Conservation (phyloP, 1,140 invertebrate genomes). For the Rhagoletis pomonella region DNA sequence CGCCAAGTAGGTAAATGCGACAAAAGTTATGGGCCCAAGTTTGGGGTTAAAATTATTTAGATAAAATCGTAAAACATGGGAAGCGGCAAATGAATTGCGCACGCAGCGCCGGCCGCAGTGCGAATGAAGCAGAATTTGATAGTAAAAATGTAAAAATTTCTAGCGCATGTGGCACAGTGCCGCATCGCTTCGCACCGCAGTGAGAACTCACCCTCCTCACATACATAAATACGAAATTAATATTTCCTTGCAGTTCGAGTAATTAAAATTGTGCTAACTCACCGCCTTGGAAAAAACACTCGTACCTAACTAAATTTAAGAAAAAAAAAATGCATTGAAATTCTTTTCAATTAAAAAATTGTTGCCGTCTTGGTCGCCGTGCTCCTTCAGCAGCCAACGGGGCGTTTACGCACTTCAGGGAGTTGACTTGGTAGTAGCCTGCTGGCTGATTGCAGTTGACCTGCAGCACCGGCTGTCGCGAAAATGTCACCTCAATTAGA, state of each 20-base stretch:
- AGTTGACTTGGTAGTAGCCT: neutral
- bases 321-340: conserved; percentile 8
- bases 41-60: conserved; percentile 33
- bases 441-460: neutral
- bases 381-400: neutral
- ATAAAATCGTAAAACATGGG: neutral
- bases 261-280: conserved; percentile 25
- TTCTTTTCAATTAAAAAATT: conserved; percentile 10
- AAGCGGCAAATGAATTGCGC: neutral
- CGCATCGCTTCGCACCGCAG: neutral
- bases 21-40: neutral
- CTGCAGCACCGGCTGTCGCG: conserved; percentile 18
- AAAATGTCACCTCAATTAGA: conserved; percentile 52
- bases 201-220: neutral
- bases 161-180: neutral
- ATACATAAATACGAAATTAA: neutral
- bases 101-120: neutral
- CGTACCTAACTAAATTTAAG: neutral
- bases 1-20: neutral
- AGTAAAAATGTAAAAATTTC: conserved; percentile 43
- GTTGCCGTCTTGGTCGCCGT: neutral
- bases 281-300: neutral
- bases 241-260: neutral
- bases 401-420: neutral
- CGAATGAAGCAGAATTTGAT: conserved; percentile 25